phyloP scores from a whole-genome alignment of 2,888 invertebrate species.

The Clivina fossor region DNA sequence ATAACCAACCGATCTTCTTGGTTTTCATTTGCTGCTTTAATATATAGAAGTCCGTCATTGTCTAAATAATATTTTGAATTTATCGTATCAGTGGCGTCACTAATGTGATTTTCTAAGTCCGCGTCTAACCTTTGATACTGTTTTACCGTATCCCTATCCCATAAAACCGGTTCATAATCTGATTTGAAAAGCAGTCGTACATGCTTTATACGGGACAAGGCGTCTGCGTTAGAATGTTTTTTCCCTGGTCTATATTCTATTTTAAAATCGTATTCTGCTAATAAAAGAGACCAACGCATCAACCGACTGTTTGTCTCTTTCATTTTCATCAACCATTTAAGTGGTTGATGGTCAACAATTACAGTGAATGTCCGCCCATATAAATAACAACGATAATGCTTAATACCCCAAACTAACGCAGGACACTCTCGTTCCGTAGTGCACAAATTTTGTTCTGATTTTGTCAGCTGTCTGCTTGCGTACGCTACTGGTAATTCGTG shows the following conservation, averaged over 20 bases:
- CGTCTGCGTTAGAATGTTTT: conserved; percentile 36
- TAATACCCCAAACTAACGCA: conserved; percentile 34
- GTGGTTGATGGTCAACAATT: conserved; percentile 35
- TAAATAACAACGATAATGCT: conserved; percentile 35
- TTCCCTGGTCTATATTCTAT: conserved; percentile 34
- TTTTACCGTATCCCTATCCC: background rate
- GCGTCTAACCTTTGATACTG: conserved; percentile 18
- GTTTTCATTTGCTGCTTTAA: background rate
- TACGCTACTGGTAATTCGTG: conserved; percentile 36
- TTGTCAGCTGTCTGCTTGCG: conserved; percentile 32
- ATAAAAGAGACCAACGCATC: conserved; percentile 35
- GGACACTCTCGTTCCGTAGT: conserved; percentile 37
- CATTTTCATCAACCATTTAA: conserved; percentile 35
- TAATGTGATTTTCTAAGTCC: conserved; percentile 25
- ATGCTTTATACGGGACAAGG: conserved; percentile 24
- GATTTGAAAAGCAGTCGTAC: conserved; percentile 17
- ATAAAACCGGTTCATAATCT: conserved; percentile 6
- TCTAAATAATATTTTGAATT: conserved; percentile 13
- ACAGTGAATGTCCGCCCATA: conserved; percentile 33
- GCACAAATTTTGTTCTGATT: conserved; percentile 35
- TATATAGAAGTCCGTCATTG: background rate
- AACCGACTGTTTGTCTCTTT: conserved; percentile 33
- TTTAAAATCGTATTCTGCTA: conserved; percentile 35
- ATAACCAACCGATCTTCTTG: conserved; percentile 2
- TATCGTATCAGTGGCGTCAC: background rate